Percentiles rank a stretch among this genome's conserved stretches.
These are phyloP conservation scores for Periparus ater DNA, from an alignment of 2,797 vertebrate genomes.

Conservation along the genomic window DNA sequence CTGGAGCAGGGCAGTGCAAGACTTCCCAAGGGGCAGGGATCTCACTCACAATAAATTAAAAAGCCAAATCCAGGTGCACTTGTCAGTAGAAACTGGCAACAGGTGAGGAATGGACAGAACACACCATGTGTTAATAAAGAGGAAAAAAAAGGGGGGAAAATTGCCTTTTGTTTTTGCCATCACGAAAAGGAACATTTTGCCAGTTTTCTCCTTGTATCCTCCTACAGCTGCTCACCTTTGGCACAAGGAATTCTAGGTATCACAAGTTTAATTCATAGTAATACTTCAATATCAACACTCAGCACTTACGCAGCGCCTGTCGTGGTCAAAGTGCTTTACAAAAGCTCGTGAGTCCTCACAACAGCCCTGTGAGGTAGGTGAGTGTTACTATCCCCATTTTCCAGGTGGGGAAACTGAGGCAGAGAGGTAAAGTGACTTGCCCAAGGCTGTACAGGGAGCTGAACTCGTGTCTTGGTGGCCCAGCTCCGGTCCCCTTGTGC, in stretches of 20 bases:
- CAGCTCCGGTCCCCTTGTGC: background rate
- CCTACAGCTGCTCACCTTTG: conserved; percentile 39
- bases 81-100: background rate
- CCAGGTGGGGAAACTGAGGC: conserved; percentile 62
- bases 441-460: conserved; percentile 12
- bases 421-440: conserved; percentile 49
- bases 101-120: background rate
- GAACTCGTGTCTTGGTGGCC: background rate
- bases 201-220: conserved; percentile 1
- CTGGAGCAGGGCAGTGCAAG: background rate
- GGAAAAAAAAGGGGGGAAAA: background rate
- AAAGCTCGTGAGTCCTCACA: conserved; percentile 60
- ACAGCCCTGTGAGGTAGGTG: conserved; percentile 71
- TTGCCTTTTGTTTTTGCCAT: background rate
- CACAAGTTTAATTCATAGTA: conserved; percentile 11
- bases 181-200: background rate
- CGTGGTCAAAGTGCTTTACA: conserved; percentile 63
- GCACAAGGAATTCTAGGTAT: conserved; percentile 50
- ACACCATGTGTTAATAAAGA: background rate
- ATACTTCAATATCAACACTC: conserved; percentile 47
- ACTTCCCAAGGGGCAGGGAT: background rate
- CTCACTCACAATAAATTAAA: background rate
- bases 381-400: conserved; percentile 53
- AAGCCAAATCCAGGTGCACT: background rate
- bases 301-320: conserved; percentile 44